Base-by-base conservation (phyloP, 2,113 vertebrate genomes). In the Mus spicilegus region DNA sequence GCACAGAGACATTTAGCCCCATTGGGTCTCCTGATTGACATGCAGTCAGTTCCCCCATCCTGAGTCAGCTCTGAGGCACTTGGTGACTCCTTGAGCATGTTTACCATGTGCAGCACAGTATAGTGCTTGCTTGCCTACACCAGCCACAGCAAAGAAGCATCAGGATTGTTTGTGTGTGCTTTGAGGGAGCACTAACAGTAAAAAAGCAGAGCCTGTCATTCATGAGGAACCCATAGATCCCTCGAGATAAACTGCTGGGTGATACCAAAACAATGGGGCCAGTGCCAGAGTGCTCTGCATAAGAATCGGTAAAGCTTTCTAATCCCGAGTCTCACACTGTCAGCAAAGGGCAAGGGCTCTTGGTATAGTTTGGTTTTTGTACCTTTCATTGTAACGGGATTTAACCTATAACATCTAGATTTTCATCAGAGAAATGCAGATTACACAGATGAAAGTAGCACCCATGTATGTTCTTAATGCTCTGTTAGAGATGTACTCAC, bases 351-450 rank as follows among this genome's bases (percentile, higher is more conserved):
- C 90, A 42, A 2, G 69, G 8, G 39, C n/a, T 84, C 87, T 56
- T 39, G 12, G 54, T 16, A 11, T 1, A 33, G 36, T 95, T 93
- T 81, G 26, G 56, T 67, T 90, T 82, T 80, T 77, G 8, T 51
- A 70, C 22, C 76, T 90, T 89, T 93, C 65, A 89, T 49, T 65
- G 85, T 98, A 96, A 93, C 92, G 95, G 97, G 97, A 97, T 98
- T 97, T 98, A 91, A 97, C 97, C 93, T 97, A 90, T 90, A 87
- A 42, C 69, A 78, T 58, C 39, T 88, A 75, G 87, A 58, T 91
- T 88, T 95, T 80, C 80, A 90, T 93, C 94, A 91, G 85, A 96
- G 87, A 90, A 92, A 73, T 30, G 9, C 81, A 95, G 76, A 73
- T 90, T 33, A 69, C 36, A n/a, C 78, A 61, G 80, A 39, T 73